These are phyloP conservation scores for Bubo blakistoni DNA, from an alignment of 2,113 vertebrate species.

Conservation along the genomic window DNA sequence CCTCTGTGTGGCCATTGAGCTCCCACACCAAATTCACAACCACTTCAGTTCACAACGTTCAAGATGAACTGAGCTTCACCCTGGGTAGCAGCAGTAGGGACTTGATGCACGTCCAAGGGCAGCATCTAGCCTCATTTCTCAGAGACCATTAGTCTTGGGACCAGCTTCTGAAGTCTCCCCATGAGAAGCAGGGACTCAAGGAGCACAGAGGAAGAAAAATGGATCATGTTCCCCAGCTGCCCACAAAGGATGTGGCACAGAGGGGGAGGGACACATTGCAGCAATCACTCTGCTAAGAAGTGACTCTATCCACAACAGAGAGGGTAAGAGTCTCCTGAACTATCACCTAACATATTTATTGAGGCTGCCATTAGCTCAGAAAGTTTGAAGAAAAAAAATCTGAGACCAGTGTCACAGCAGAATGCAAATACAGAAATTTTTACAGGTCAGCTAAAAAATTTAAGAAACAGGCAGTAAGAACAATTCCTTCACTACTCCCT, in stretches of 20 bases:
- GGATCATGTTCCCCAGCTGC: neutral
- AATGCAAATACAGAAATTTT: neutral
- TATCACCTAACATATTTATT: neutral
- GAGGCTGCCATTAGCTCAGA: neutral
- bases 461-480: neutral
- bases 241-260: fast-evolving
- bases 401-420: neutral
- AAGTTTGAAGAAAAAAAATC: neutral
- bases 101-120: fast-evolving
- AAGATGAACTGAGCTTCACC: neutral
- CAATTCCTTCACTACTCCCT: neutral
- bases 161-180: neutral
- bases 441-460: neutral
- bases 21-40: fast-evolving
- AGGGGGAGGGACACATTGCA: neutral
- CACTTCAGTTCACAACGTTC: neutral
- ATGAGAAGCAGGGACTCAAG: neutral
- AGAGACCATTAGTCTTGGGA: neutral
- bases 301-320: neutral
- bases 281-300: neutral
- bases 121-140: neutral
- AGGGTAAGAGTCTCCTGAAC: neutral
- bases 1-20: fast-evolving
- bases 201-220: neutral
- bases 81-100: no score